Percentiles rank a stretch among this genome's conserved stretches.
phyloP scores from a whole-genome alignment of 2,797 vertebrate genomes.

The Mionectes olivaceus region DNA sequence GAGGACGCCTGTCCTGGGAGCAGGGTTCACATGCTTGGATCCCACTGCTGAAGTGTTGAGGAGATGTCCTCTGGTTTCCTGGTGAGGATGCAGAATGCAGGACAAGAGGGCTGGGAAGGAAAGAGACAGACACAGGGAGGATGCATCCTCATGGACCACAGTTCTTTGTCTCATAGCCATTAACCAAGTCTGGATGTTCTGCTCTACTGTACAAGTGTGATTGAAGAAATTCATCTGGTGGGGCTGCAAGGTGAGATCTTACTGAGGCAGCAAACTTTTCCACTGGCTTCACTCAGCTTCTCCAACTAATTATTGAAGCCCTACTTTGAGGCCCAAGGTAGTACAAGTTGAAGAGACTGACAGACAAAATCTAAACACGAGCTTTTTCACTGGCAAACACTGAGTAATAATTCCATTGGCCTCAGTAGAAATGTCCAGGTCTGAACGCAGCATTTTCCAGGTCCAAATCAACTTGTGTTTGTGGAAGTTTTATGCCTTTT shows the following conservation, averaged over 20 bases:
- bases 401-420: not conserved
- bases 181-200: not conserved
- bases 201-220: not conserved
- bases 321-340: not conserved
- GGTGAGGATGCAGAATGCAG: fast-evolving
- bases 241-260: not conserved
- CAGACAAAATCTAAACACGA: not conserved
- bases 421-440: not conserved
- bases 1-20: not conserved
- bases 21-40: fast-evolving
- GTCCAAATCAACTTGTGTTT: not conserved
- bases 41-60: not conserved
- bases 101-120: not conserved
- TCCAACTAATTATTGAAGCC: not conserved
- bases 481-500: not conserved
- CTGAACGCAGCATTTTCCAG: not conserved
- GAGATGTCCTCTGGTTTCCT: not conserved
- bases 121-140: not conserved
- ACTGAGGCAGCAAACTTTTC: not conserved
- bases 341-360: not conserved
- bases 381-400: not conserved
- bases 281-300: not conserved
- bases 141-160: not conserved
- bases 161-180: not conserved
- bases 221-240: not conserved